Evolutionary conservation across 2,888 invertebrate species (phyloP), one percentile per base, ranked within the genome.

Genomic region (Campopleginae sp.): DNA sequence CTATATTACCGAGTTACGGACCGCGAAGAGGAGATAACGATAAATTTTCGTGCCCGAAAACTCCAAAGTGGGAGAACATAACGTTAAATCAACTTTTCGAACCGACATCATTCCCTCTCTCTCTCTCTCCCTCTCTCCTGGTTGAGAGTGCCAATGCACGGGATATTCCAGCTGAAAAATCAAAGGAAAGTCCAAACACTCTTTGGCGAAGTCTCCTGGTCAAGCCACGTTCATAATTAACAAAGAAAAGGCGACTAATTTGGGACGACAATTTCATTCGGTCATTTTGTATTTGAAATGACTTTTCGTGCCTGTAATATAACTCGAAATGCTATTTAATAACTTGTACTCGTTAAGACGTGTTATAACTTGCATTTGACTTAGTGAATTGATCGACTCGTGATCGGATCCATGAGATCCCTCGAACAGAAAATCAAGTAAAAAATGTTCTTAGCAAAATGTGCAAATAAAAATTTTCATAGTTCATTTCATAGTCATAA

Each of bases 11-110:
- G 54, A 48, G 68, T 46, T 79, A 63, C 76, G 48, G 58, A 23
- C 17, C 58, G 27, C 66, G 46, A 38, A 44, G 48, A 78, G 77
- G 48, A 78, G 77, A 82, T 66, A 79, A 83, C 79, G 79, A 80
- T 76, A 75, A 79, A 84, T 84, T 80, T 51, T 70, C 44, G 51
- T 31, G 54, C 17, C 72, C 63, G 70, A 48, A 72, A 80, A 38
- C 66, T 46, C 48, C 61, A 31, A 51, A 63, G 68, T 48, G 51
- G 61, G 74, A 54, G 48, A 42, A 48, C 44, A 80, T 68, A 68
- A 77, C 72, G 72, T 83, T 83, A 71, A 80, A 76, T 80, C 75
- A 80, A 44, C 70, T 80, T 75, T 80, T 68, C 38, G 44, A 63
- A 70, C 66, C 46, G n/a, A 19, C 23, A 31, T 27, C 27, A 14